phyloP scores from a whole-genome alignment of 2,888 invertebrate species.

The Callosobruchus maculatus region DNA sequence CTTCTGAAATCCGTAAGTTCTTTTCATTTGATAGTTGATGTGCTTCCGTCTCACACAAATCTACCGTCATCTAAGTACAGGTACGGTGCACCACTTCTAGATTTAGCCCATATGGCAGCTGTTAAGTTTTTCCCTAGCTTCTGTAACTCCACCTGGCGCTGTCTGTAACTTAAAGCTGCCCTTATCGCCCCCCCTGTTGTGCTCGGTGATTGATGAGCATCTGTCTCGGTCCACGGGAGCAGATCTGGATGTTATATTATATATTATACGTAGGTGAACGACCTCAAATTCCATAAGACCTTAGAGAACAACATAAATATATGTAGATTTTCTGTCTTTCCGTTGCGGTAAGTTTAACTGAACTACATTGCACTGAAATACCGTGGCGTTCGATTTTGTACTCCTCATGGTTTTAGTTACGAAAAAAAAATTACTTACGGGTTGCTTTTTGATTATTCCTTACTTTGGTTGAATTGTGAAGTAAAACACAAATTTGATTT shows the following conservation, averaged over 20 bases:
- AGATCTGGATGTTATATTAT: not conserved
- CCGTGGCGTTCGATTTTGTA: too few relatives aligned
- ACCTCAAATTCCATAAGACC: not conserved
- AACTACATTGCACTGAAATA: too few relatives aligned
- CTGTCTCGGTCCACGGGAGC: not conserved
- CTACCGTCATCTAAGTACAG: too few relatives aligned
- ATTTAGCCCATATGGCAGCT: not conserved
- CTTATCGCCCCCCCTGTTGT: not conserved
- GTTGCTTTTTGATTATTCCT: too few relatives aligned
- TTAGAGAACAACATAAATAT: not conserved
- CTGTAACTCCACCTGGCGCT: not conserved
- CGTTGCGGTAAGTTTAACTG: not conserved
- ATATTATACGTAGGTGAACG: not conserved
- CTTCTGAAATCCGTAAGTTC: too few relatives aligned
- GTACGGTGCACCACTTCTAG: too few relatives aligned
- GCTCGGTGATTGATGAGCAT: not conserved
- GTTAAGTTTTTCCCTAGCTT: not conserved
- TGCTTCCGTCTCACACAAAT: too few relatives aligned
- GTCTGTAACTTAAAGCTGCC: not conserved
- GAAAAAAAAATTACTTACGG: too few relatives aligned
- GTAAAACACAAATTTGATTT: too few relatives aligned
- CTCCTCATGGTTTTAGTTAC: too few relatives aligned
- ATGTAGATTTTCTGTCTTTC: not conserved
- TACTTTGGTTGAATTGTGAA: too few relatives aligned
- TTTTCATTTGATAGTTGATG: too few relatives aligned